Percentiles rank a stretch among this genome's conserved stretches.
Conservation (phyloP, 2,888 invertebrate genomes). For the Ochropacha duplaris region DNA sequence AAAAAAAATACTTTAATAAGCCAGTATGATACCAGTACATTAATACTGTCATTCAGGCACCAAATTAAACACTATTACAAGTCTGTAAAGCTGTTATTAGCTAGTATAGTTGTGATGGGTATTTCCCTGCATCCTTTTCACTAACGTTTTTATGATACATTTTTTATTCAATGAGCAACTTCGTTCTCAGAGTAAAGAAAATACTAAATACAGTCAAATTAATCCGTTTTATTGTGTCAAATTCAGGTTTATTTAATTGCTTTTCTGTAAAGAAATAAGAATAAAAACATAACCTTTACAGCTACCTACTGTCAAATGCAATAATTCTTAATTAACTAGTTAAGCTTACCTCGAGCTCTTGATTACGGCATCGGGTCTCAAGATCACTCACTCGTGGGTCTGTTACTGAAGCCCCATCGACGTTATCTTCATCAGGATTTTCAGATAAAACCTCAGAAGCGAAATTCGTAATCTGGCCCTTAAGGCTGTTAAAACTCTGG, state of each 20-base stretch:
- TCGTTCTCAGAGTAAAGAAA: too few relatives aligned
- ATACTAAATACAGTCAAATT: too few relatives aligned
- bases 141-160: too few relatives aligned
- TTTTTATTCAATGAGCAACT: too few relatives aligned
- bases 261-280: conserved; percentile 30
- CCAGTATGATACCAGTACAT: too few relatives aligned
- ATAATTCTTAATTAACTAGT: conserved; percentile 16
- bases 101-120: too few relatives aligned
- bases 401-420: conserved; percentile 36
- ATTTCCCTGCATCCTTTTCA: too few relatives aligned
- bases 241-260: background rate
- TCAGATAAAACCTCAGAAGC: conserved; percentile 95
- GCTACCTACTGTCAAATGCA: conserved; percentile 58
- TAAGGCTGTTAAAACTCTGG: conserved; percentile 86
- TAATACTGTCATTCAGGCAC: too few relatives aligned
- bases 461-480: conserved; percentile 94
- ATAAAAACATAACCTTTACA: conserved; percentile 74
- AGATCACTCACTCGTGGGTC: conserved; percentile 72
- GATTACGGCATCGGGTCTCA: conserved; percentile 80
- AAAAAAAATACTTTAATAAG: too few relatives aligned
- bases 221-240: background rate
- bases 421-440: conserved; percentile 79
- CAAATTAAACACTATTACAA: too few relatives aligned
- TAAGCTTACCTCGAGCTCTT: conserved; percentile 84
- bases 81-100: too few relatives aligned